Conservation (phyloP, 1,140 invertebrate genomes). For the Meloidogyne chitwoodi region DNA sequence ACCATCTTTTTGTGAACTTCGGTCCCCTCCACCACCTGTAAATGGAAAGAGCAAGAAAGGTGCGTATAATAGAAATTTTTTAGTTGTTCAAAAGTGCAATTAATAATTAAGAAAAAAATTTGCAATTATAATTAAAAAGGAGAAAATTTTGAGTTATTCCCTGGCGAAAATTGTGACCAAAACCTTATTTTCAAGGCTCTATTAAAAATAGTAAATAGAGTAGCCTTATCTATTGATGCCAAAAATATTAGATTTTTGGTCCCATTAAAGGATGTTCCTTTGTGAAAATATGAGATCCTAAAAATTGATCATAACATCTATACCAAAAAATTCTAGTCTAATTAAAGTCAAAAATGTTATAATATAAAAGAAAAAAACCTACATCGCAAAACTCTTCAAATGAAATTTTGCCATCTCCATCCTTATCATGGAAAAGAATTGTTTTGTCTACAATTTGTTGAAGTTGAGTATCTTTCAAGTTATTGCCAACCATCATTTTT, state of each 20-base stretch:
- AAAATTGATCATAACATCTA: background rate
- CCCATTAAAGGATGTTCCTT: too few species aligned
- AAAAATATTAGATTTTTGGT: too few species aligned
- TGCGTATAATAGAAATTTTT: background rate
- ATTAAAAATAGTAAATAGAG: too few species aligned
- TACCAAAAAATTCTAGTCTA: background rate
- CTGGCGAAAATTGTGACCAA: too few species aligned
- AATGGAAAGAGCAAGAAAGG: constrained; percentile 5
- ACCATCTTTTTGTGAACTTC: constrained; percentile 60
- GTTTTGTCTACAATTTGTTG: constrained; percentile 62
- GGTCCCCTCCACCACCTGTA: constrained; percentile 57
- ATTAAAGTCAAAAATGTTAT: background rate
- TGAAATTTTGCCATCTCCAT: constrained; percentile 61
- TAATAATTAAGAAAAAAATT: background rate
- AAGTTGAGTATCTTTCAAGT: constrained; percentile 61
- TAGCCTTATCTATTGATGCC: too few species aligned
- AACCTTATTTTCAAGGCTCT: too few species aligned
- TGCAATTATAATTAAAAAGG: background rate
- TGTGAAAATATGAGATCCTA: background rate
- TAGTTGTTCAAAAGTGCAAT: background rate
- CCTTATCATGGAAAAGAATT: constrained; percentile 61
- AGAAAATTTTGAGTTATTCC: background rate
- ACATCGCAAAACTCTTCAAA: constrained; percentile 62
- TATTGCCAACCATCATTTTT: constrained; percentile 62
- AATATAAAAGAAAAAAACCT: constrained; percentile 27